Evolutionary conservation across 2,113 vertebrate species (phyloP).

Genomic region (Pampusana beccarii): DNA sequence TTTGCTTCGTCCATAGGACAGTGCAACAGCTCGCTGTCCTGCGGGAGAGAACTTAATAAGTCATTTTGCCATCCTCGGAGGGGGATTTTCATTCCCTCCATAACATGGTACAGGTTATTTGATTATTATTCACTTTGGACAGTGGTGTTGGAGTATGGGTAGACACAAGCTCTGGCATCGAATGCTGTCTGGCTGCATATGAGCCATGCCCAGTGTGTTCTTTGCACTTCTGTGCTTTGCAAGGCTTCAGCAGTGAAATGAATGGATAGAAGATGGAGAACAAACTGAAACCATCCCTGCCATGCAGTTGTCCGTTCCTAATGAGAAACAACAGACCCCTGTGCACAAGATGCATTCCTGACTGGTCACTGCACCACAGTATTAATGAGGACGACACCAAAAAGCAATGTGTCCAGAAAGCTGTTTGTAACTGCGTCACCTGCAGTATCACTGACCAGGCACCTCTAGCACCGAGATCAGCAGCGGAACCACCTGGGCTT

Average conservation of each 20-base stretch:
- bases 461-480: accelerated
- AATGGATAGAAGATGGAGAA: neutral
- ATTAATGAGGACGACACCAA: neutral
- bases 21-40: neutral
- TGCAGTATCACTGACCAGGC: accelerated
- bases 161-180: neutral
- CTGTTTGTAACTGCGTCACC: neutral
- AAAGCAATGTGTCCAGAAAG: neutral
- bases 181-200: accelerated
- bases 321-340: neutral
- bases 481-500: neutral
- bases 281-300: neutral
- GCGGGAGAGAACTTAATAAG: neutral
- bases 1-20: neutral
- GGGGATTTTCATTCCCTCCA: neutral
- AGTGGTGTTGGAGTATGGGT: neutral
- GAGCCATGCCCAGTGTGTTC: neutral
- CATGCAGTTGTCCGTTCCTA: neutral
- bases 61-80: neutral
- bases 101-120: neutral
- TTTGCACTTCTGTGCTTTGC: neutral
- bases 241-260: neutral
- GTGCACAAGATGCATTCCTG: neutral
- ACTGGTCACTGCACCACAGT: too few species aligned
- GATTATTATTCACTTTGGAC: neutral